Percentiles rank a stretch among this genome's conserved stretches.
These are phyloP conservation scores for Apeltes quadracus DNA, from an alignment of 2,113 vertebrate species.

Conservation along the genomic window DNA sequence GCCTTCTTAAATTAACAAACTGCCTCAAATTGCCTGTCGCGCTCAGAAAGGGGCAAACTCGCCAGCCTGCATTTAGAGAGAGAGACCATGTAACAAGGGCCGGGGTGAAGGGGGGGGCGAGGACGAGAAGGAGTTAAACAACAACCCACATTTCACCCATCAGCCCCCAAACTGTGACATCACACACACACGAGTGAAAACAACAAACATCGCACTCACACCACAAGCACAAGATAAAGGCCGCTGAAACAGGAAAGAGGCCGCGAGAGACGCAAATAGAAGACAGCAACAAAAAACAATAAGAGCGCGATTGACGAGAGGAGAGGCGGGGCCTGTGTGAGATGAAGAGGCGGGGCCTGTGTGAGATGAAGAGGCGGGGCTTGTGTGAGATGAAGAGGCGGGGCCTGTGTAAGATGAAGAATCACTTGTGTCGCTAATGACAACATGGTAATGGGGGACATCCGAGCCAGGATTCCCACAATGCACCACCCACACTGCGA, in stretches of 20 bases:
- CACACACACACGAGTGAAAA: conserved; percentile 2
- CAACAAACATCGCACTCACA: conserved; percentile 23
- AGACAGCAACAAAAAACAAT: background rate
- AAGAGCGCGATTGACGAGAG: conserved; percentile 1
- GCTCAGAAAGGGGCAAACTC: conserved; percentile 9
- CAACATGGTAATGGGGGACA: conserved; percentile 3
- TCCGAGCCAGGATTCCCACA: conserved; percentile 47
- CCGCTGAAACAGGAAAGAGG: background rate
- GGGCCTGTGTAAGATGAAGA: conserved; percentile 44
- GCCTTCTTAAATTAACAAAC: conserved; percentile 47
- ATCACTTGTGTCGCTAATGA: conserved; percentile 56
- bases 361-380: too few species aligned
- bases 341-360: too few species aligned
- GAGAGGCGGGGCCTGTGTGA: too few species aligned
- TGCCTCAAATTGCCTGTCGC: conserved; percentile 44
- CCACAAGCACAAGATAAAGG: conserved; percentile 32
- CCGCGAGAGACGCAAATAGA: conserved; percentile 7
- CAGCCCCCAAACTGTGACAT: background rate
- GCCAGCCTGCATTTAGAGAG: conserved; percentile 37
- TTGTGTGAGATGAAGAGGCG: too few species aligned
- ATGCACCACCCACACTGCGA: conserved; percentile 49
- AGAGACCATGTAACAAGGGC: conserved; percentile 6
- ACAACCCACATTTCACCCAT: conserved; percentile 5
- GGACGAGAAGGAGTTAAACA: background rate
- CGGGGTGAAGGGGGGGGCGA: too few species aligned